phyloP scores from a whole-genome alignment of 2,797 vertebrate species.

The Vipera ursinii region DNA sequence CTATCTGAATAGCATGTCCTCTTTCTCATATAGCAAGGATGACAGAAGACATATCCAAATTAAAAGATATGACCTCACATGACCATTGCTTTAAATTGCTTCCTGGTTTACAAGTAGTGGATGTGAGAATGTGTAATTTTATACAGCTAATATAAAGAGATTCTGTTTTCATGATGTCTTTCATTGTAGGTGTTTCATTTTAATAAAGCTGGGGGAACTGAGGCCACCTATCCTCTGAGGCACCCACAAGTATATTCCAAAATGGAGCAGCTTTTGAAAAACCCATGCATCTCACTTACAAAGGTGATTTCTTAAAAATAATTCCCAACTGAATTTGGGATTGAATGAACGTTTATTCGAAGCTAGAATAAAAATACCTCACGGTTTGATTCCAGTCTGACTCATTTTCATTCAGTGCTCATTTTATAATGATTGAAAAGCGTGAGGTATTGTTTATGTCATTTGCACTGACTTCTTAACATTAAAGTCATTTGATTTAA shows the following conservation, averaged over 20 bases:
- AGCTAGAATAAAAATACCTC: not conserved
- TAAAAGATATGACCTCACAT: not conserved
- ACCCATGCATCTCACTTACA: constrained; percentile 55
- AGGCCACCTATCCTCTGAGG: constrained; percentile 9
- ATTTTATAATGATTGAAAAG: not conserved
- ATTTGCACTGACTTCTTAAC: not conserved
- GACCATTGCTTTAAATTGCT: not conserved
- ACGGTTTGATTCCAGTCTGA: not conserved
- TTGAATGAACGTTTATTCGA: not conserved
- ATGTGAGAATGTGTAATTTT: not conserved
- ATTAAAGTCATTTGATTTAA: not conserved
- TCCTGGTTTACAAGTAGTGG: not conserved
- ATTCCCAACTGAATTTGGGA: not conserved
- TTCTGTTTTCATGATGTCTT: not conserved
- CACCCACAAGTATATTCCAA: constrained; percentile 46
- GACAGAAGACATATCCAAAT: not conserved
- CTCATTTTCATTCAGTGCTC: not conserved
- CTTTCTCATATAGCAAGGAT: not conserved
- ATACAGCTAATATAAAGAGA: not conserved
- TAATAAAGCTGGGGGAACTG: constrained; percentile 36
- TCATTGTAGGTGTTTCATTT: constrained; percentile 68
- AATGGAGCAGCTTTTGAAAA: constrained; percentile 51
- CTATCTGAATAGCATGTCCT: no score
- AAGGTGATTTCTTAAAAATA: constrained; percentile 60
- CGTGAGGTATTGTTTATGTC: not conserved